A percentile compares a stretch with the other conserved stretches of the same genome.
Evolutionary conservation across 2,113 vertebrate genomes (phyloP).

Genomic region (Oreocharis arfaki): DNA sequence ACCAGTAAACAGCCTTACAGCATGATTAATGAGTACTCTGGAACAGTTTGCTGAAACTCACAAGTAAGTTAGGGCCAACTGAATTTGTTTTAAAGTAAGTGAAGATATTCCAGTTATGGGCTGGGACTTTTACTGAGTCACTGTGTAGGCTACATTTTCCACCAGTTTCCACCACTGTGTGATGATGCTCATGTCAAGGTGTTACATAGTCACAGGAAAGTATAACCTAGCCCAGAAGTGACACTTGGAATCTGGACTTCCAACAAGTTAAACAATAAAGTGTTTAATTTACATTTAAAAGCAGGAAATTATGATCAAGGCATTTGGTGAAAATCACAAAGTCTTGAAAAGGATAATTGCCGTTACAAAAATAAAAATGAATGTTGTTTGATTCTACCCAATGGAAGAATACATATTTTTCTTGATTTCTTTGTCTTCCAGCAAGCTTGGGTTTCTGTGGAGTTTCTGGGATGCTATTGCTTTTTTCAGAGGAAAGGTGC

Average conservation of each 20-base stretch:
- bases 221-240: background rate
- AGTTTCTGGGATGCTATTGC: background rate
- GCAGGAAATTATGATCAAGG: background rate
- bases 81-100: background rate
- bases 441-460: background rate
- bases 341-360: background rate
- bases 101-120: background rate
- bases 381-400: background rate
- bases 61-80: background rate
- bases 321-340: background rate
- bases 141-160: background rate
- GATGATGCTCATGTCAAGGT: background rate
- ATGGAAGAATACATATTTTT: background rate
- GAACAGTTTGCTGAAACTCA: conserved; percentile 54
- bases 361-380: background rate
- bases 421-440: background rate
- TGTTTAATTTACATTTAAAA: background rate
- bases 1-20: conserved; percentile 32
- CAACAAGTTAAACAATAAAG: background rate
- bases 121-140: background rate
- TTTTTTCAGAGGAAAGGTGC: background rate
- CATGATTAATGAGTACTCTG: conserved; percentile 56
- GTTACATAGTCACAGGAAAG: background rate
- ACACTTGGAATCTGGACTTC: background rate
- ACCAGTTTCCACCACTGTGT: background rate